phyloP scores from a whole-genome alignment of 1,140 invertebrate species.

The Sogatella furcifera region DNA sequence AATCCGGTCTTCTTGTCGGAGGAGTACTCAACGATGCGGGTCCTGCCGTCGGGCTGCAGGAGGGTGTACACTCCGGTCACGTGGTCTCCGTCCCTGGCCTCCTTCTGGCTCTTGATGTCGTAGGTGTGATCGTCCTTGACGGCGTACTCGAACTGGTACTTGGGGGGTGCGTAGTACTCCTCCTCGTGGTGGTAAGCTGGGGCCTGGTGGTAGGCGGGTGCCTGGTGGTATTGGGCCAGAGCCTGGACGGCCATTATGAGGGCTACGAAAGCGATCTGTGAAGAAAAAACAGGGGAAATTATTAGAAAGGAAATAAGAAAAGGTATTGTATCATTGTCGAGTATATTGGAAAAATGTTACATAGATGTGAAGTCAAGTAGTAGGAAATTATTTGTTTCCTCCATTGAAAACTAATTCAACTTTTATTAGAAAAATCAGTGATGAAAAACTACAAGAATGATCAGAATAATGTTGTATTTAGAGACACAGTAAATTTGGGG shows the following conservation, averaged over 20 bases:
- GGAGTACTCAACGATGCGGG: conserved; percentile 20
- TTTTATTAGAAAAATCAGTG: no score
- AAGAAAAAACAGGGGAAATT: background rate
- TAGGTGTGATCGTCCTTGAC: conserved; percentile 43
- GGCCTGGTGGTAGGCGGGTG: background rate
- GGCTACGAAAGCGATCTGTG: conserved; percentile 5
- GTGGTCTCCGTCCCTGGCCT: conserved; percentile 40
- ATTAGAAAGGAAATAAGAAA: no score
- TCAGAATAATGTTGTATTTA: no score
- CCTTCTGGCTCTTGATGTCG: conserved; percentile 43
- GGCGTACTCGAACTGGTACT: conserved; percentile 40
- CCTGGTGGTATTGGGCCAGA: background rate
- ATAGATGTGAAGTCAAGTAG: background rate
- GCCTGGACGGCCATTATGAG: conserved; percentile 1
- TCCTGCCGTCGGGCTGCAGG: conserved; percentile 24
- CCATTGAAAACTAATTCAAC: no score
- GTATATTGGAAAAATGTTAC: background rate
- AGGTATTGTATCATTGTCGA: no score
- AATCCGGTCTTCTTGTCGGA: conserved; percentile 6
- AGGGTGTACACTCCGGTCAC: conserved; percentile 35
- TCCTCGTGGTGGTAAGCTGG: conserved; percentile 9
- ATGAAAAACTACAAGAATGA: no score
- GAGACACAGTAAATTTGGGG: no score
- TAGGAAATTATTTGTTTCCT: no score
- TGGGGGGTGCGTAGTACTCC: conserved; percentile 10